Conservation (phyloP, 2,113 vertebrate species). For the Mesoclemmys tuberculata region DNA sequence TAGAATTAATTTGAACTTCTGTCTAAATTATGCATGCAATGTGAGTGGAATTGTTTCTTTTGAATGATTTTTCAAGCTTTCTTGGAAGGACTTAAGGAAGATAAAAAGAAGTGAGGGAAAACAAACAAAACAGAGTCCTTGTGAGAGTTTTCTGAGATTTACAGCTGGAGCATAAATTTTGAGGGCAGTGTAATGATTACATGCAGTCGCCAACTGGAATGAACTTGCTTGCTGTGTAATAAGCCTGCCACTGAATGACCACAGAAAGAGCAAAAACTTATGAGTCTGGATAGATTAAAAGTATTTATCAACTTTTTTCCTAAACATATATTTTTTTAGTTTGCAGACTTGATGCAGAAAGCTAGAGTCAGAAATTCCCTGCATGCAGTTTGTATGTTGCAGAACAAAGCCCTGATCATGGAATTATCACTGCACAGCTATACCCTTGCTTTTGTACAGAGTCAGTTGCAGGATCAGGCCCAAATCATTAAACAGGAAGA, state of each 20-base stretch:
- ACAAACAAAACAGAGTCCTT: neutral
- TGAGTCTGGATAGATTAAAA: neutral
- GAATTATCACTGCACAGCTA: neutral
- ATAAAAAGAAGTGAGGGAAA: neutral
- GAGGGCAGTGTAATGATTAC: neutral
- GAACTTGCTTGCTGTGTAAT: neutral
- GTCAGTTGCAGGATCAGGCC: neutral
- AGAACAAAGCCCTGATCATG: neutral
- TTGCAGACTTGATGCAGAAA: neutral
- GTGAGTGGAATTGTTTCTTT: neutral
- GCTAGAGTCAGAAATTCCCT: neutral
- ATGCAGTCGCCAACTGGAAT: neutral
- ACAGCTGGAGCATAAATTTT: neutral
- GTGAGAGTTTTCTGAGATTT: neutral
- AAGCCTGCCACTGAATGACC: neutral
- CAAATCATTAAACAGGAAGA: neutral
- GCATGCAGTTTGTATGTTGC: rapidly evolving
- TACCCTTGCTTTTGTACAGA: neutral
- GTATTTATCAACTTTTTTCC: neutral
- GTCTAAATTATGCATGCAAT: neutral
- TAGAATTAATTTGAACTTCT: neutral
- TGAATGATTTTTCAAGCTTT: neutral
- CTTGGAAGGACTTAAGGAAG: neutral
- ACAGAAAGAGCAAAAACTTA: neutral
- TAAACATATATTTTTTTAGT: neutral